Evolutionary conservation across 2,888 invertebrate species (phyloP), one percentile per base, ranked within the genome.

Genomic region (Caenorhabditis imperialis): DNA sequence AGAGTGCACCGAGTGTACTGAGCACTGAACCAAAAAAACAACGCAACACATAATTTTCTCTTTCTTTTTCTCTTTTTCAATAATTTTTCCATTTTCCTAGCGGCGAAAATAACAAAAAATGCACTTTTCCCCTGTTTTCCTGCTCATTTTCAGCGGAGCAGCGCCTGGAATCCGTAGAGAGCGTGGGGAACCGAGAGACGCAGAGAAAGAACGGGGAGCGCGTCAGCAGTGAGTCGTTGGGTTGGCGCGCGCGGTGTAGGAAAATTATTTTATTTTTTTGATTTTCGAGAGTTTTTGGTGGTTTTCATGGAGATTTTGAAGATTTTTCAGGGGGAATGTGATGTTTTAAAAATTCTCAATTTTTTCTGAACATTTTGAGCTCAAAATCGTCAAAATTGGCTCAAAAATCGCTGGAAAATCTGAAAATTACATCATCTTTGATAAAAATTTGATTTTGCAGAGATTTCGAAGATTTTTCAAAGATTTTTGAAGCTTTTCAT

Each of bases 351-450:
- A 18, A 4, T 40, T 40, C 20, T 12, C 6, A 18, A 40, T 16
- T 40, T 4, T 40, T 18, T 12, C 20, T 18, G 16, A 18, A 4
- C 6, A 40, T 40, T 40, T 40, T 10, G 20, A 18, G 10, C 3
- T 3, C 8, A 18, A 40, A 18, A 18, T 16, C 18, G 3, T 40
- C 16, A 40, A 40, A 40, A 40, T 40, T 40, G 18, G 20, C 18
- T 20, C 4, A 37, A 3, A 37, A 37, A 37, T 7, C n/a, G 3
- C 14, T 3, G 14, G n/a, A n/a, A n/a, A n/a, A n/a, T n/a, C n/a
- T n/a, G n/a, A n/a, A n/a, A 40, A 10, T 40, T 40, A 40, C 40
- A 20, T 40, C 40, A 40, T 40, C n/a, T 18, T 40, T 40, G 7
- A 16, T 16, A 40, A 40, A 40, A 40, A n/a, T 5, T 37, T 37